phyloP scores from a whole-genome alignment of 2,888 invertebrate genomes.

The Eupeodes latifasciatus region DNA sequence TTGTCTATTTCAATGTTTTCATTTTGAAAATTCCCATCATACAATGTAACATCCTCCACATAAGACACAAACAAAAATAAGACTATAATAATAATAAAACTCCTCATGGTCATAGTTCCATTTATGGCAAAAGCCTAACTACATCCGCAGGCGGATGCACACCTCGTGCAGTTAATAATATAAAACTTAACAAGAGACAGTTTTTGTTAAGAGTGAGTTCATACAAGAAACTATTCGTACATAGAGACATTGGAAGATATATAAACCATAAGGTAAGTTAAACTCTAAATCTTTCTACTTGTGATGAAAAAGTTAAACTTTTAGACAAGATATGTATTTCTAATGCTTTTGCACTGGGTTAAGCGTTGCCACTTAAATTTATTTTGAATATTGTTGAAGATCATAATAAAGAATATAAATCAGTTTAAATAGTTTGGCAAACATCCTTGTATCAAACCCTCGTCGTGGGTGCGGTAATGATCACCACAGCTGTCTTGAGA shows the following conservation, averaged over 20 bases:
- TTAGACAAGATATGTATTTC: neutral
- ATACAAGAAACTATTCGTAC: conserved; percentile 37
- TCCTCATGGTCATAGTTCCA: conserved; percentile 82
- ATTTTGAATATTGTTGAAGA: neutral
- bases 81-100: conserved; percentile 73
- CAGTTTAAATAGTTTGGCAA: too few relatives aligned
- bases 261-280: conserved; percentile 41
- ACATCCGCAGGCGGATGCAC: conserved; percentile 76
- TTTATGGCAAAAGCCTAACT: conserved; percentile 81
- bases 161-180: conserved; percentile 71
- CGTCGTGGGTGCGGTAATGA: too few relatives aligned
- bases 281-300: conserved; percentile 26
- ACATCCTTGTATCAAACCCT: too few relatives aligned
- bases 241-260: conserved; percentile 24
- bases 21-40: conserved; percentile 47
- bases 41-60: conserved; percentile 71
- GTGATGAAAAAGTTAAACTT: conserved; percentile 39
- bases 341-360: too few relatives aligned
- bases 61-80: conserved; percentile 44
- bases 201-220: conserved; percentile 9
- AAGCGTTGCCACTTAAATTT: neutral
- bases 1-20: conserved; percentile 13
- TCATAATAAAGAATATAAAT: too few relatives aligned
- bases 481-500: too few relatives aligned
- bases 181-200: conserved; percentile 48